A percentile compares a stretch with the other conserved stretches of the same genome.
Evolutionary conservation across 2,113 vertebrate species (phyloP).

Genomic region (Dryoscopus gambensis): DNA sequence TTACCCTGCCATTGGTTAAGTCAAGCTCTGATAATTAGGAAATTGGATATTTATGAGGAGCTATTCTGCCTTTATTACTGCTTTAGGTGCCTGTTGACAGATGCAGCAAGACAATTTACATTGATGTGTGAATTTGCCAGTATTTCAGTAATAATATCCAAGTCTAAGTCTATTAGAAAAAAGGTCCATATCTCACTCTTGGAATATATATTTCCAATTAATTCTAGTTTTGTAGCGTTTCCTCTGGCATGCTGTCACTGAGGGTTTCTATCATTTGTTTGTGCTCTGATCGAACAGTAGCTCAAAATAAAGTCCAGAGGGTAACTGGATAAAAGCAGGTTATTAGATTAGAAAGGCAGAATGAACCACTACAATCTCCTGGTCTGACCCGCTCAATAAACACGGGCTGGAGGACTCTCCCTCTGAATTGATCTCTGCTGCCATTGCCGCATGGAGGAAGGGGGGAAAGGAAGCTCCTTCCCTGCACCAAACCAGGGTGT

Average conservation of each 20-base stretch:
- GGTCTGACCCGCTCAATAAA: background rate
- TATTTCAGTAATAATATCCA: conserved; percentile 66
- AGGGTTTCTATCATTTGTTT: conserved; percentile 9
- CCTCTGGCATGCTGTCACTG: conserved; percentile 27
- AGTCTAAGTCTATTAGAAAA: conserved; percentile 57
- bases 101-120: conserved; percentile 68
- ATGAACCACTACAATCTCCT: background rate
- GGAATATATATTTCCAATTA: conserved; percentile 68
- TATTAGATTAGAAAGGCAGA: conserved; percentile 41
- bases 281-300: background rate
- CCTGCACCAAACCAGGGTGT: background rate
- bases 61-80: conserved; percentile 73
- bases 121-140: conserved; percentile 67
- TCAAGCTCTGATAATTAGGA: conserved; percentile 75
- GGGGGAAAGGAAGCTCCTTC: background rate
- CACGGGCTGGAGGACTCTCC: background rate
- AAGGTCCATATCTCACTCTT: conserved; percentile 30
- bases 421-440: background rate
- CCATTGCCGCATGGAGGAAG: background rate
- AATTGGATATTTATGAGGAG: conserved; percentile 74
- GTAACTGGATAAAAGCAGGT: conserved; percentile 43
- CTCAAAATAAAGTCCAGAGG: conserved; percentile 47
- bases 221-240: conserved; percentile 38
- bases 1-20: conserved; percentile 69
- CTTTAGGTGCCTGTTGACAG: conserved; percentile 71